phyloP scores from a whole-genome alignment of 2,797 vertebrate species.

The Podarcis siculus region DNA sequence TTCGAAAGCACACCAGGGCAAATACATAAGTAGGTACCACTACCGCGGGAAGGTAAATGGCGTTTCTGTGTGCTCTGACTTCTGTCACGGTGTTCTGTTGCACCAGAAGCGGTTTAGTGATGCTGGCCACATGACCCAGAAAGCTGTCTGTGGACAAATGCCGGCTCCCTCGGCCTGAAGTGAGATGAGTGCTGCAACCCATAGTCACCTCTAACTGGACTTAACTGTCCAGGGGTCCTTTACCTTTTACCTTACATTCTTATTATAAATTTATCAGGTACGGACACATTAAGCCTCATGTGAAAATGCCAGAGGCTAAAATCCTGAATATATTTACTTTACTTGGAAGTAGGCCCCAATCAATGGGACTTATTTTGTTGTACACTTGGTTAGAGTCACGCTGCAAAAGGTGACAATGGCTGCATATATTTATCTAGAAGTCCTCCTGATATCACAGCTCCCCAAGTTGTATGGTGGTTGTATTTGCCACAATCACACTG shows the following conservation, averaged over 20 bases:
- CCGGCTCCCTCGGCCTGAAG: no score
- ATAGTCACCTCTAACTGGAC: no score
- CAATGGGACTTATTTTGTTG: neutral
- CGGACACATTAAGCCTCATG: neutral
- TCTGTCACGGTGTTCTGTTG: no score
- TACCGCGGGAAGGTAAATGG: no score
- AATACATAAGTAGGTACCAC: no score
- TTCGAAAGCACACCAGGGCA: no score
- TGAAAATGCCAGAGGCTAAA: neutral
- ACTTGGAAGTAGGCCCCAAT: neutral
- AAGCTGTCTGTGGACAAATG: no score
- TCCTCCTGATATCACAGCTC: neutral
- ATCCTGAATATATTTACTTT: neutral
- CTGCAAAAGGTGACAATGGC: neutral
- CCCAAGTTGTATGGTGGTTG: neutral
- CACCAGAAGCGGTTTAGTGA: no score
- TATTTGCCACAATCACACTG: no score
- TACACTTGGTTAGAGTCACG: neutral
- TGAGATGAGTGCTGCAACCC: no score
- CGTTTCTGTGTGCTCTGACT: no score
- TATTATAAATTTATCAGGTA: neutral
- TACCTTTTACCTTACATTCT: neutral
- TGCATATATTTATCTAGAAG: neutral
- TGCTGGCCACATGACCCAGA: no score
- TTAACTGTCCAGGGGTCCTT: neutral